phyloP scores from a whole-genome alignment of 2,797 vertebrate genomes.

The Pipistrellus pipistrellus region DNA sequence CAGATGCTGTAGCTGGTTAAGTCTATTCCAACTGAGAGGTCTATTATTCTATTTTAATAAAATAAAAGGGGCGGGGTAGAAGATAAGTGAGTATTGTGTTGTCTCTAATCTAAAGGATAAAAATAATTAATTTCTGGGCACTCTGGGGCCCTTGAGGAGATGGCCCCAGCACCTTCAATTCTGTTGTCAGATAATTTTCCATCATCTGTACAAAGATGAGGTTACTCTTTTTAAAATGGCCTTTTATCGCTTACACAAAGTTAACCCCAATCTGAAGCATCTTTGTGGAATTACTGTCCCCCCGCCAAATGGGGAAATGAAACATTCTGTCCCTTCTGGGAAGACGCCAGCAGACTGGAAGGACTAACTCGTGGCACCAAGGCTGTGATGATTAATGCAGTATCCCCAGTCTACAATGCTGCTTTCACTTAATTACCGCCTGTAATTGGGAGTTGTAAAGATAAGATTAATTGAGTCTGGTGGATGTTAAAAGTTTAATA shows the following conservation, averaged over 20 bases:
- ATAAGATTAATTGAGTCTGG: conserved; percentile 91
- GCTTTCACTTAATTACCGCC: conserved; percentile 90
- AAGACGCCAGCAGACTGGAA: conserved; percentile 82
- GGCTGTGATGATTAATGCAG: conserved; percentile 88
- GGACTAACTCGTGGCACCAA: conserved; percentile 84
- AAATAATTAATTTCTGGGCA: conserved; percentile 65
- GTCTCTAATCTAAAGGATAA: conserved; percentile 73
- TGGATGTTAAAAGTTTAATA: conserved; percentile 89
- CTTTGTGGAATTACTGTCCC: conserved; percentile 83
- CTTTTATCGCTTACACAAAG: conserved; percentile 85
- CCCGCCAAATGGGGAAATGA: conserved; percentile 75
- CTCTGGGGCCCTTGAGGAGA: conserved; percentile 58
- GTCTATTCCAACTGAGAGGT: conserved; percentile 22
- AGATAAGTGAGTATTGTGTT: not conserved
- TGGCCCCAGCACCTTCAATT: conserved; percentile 68
- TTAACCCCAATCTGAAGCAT: conserved; percentile 85
- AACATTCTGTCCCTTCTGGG: conserved; percentile 84
- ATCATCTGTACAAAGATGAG: conserved; percentile 74
- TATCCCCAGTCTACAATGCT: conserved; percentile 85
- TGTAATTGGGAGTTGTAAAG: conserved; percentile 92
- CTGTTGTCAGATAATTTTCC: conserved; percentile 76
- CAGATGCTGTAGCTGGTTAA: not conserved
- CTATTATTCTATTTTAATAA: not conserved
- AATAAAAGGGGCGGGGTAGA: not conserved
- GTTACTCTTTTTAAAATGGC: conserved; percentile 72